Conservation (phyloP, 1,140 invertebrate species). For the Stenopsyche tienmushanensis region DNA sequence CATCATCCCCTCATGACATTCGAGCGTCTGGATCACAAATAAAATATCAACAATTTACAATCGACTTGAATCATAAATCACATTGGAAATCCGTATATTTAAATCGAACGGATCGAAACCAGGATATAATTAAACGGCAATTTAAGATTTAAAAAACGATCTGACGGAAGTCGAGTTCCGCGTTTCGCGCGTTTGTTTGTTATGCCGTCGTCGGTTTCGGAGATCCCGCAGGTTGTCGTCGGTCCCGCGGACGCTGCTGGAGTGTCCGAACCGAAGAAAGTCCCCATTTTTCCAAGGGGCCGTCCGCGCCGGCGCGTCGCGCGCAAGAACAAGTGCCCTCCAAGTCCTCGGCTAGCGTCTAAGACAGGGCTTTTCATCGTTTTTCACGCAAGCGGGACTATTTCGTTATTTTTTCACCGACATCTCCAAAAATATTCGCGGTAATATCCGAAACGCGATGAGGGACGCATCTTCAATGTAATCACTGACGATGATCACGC, state of each 20-base stretch:
- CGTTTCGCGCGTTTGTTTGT: slow-evolving; percentile 16
- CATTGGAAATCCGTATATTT: too few species aligned
- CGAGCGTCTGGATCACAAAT: too few species aligned
- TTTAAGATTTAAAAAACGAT: too few species aligned
- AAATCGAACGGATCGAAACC: too few species aligned
- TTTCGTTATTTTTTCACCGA: too few species aligned
- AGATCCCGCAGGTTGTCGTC: not conserved
- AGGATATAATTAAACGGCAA: too few species aligned
- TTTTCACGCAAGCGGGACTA: slow-evolving; percentile 5
- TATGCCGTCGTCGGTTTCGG: slow-evolving; percentile 5
- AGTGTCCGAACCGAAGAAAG: slow-evolving; percentile 30
- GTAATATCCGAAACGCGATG: not conserved
- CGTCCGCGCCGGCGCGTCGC: slow-evolving; percentile 25
- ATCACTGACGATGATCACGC: too few species aligned
- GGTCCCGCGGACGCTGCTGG: slow-evolving; percentile 7
- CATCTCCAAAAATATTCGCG: not conserved
- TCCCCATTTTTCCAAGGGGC: slow-evolving; percentile 27
- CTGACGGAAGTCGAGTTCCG: not conserved
- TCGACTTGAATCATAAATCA: too few species aligned
- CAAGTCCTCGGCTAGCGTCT: slow-evolving; percentile 24
- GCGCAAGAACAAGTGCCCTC: slow-evolving; percentile 30
- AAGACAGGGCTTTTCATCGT: slow-evolving; percentile 16
- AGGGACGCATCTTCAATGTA: too few species aligned
- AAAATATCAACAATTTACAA: too few species aligned
- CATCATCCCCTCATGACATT: too few species aligned